Base-by-base conservation (phyloP, 2,888 invertebrate genomes). In the Stenotaenia linearis region DNA sequence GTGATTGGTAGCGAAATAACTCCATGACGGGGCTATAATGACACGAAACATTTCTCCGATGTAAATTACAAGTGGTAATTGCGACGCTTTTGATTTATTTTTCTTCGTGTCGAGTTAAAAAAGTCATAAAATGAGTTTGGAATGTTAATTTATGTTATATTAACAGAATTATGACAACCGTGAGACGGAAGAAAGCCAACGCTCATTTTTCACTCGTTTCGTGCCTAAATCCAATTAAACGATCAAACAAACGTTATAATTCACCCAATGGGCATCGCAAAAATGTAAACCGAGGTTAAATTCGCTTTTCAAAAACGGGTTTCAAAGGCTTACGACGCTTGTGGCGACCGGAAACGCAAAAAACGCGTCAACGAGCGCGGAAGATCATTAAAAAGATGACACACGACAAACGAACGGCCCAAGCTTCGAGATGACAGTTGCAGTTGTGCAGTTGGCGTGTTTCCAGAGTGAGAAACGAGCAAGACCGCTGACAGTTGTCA, bases 401-500 rank as follows among this genome's bases (percentile, higher is more conserved):
- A 61, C 61, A 61, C 28, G 61, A 61, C 61, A 61, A 61, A 61
- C 28, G 25, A 61, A 61, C 61, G 61, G 23, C 3, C 61, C 23
- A n/a, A n/a, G n/a, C n/a, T n/a, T n/a, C n/a, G 9, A 23, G 61
- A 25, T 61, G 61, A 61, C 61, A 61, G 61, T 61, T 61, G 61
- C 61, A 61, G 61, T 61, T 61, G 61, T 61, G 61, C 61, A 61
- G 61, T 61, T 61, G 61, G 61, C 61, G 61, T 61, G 61, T 61
- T 12, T 61, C 61, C 25, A 61, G 61, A 28, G 61, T 61, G 61
- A 61, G 61, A 61, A 61, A 61, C 61, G 61, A 61, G 61, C 61
- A 61, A 23, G 61, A 28, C 23, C 61, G 61, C 10, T 61, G 61
- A 61, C 61, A 61, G 61, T 61, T 61, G 61, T 61, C 61, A 61